These are phyloP conservation scores for Dascillus cervinus DNA, from an alignment of 2,888 invertebrate genomes.

Conservation along the genomic window DNA sequence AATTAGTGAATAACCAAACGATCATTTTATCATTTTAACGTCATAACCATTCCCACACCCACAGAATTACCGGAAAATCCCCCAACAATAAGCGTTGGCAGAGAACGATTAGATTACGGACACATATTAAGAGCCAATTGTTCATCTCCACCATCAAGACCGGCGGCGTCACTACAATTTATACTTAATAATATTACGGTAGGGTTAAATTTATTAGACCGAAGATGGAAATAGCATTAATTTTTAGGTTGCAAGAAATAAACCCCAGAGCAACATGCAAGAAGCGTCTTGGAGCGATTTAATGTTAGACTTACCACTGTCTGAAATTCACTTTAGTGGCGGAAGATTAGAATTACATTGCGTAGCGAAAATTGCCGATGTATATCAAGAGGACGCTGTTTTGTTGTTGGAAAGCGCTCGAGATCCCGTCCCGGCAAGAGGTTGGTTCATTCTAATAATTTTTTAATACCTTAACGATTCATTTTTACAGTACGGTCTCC, in stretches of 20 bases:
- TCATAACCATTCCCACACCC: too few species aligned
- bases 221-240: too few species aligned
- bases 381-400: conserved; percentile 62
- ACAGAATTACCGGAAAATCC: conserved; percentile 65
- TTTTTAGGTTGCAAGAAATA: too few species aligned
- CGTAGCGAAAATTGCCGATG: conserved; percentile 58
- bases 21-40: too few species aligned
- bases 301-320: conserved; percentile 50
- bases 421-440: conserved; percentile 74
- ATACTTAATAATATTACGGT: conserved; percentile 72
- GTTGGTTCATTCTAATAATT: conserved; percentile 42
- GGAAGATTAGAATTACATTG: conserved; percentile 65
- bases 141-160: conserved; percentile 69
- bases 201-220: conserved; percentile 47
- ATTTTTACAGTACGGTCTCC: conserved; percentile 25
- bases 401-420: conserved; percentile 63
- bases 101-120: conserved; percentile 66
- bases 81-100: conserved; percentile 63
- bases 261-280: too few species aligned
- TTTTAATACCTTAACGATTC: neutral
- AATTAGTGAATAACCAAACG: too few species aligned
- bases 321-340: conserved; percentile 50
- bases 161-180: conserved; percentile 66
- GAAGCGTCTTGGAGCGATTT: conserved; percentile 55
- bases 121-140: conserved; percentile 71